Base-by-base conservation (phyloP, 2,888 invertebrate genomes). In the Bedellia somnulentella region DNA sequence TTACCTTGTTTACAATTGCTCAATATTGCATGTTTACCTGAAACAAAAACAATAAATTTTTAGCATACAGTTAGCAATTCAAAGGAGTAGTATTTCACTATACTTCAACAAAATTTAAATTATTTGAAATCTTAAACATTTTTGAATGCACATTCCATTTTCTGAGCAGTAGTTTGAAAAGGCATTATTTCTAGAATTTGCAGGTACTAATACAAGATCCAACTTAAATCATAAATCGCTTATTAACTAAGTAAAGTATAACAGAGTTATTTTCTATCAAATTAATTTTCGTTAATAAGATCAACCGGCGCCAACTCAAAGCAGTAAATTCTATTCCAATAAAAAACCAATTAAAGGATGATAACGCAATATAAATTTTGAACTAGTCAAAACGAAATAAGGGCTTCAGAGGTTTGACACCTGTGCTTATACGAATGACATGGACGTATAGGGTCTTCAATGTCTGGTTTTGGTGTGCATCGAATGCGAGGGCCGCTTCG, bases 271-370 rank as follows among this genome's bases (percentile, higher is more conserved):
- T n/a, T n/a, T n/a, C n/a, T n/a, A n/a, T n/a, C n/a, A n/a, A n/a
- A n/a, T n/a, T n/a, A n/a, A n/a, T n/a, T n/a, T n/a, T n/a, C n/a
- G n/a, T n/a, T n/a, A n/a, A n/a, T n/a, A n/a, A n/a, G n/a, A n/a
- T n/a, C n/a, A n/a, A n/a, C n/a, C n/a, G 63, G 63, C 64, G 53
- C 61, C 57, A 57, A 62, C 59, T 57, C 53, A 52, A 50, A 57
- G 44, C 50, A 53, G 67, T 71, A 68, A 70, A 71, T 68, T 63
- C 51, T 52, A 57, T 52, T 53, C 68, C 62, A 71, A 68, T 71
- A 70, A 68, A 71, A 68, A 68, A 66, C 64, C 61, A 68, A 70
- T 71, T 60, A 57, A 62, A 66, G 61, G 59, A 66, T 59, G 60
- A 62, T 58, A 59, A 57, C 62, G 60, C 56, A 66, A 66, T 59